These are phyloP conservation scores for Magallana gigas DNA, from an alignment of 1,140 invertebrate genomes.

Conservation along the genomic window DNA sequence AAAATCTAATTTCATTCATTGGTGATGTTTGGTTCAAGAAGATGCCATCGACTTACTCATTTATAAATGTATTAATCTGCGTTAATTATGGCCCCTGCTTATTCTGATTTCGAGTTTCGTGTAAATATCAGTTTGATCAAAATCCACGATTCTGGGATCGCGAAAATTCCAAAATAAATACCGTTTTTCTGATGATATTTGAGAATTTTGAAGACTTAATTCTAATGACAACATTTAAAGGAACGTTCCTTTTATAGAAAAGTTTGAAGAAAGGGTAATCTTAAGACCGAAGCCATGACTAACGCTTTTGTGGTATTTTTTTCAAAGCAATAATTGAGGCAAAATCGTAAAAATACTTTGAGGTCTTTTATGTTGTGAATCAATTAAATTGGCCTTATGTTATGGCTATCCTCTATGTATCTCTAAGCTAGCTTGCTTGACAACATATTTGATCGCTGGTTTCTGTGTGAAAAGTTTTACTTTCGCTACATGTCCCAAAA, in stretches of 20 bases:
- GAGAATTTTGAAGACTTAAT: not conserved
- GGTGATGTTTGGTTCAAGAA: too few relatives aligned
- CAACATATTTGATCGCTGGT: constrained; percentile 8
- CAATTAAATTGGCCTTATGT: constrained; percentile 14
- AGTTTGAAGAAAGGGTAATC: not conserved
- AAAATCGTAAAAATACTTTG: constrained; percentile 32
- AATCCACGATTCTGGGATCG: not conserved
- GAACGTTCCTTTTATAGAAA: not conserved
- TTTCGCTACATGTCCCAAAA: constrained; percentile 20
- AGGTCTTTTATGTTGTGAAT: constrained; percentile 18
- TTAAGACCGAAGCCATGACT: not conserved
- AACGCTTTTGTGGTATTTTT: not conserved
- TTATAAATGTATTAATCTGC: too few relatives aligned
- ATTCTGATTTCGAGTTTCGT: not conserved
- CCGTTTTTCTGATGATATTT: not conserved
- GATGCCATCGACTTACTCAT: too few relatives aligned
- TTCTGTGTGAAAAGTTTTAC: constrained; percentile 20
- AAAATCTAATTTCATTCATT: too few relatives aligned
- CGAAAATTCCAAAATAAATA: constrained; percentile 8
- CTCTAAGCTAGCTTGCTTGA: constrained; percentile 20
- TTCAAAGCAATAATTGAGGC: not conserved
- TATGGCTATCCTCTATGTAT: not conserved
- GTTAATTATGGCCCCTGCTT: not conserved
- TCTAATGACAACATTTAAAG: not conserved
- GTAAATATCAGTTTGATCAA: not conserved